These are phyloP conservation scores for Fissipunctia ypsillon DNA, from an alignment of 2,888 invertebrate species.

Conservation along the genomic window DNA sequence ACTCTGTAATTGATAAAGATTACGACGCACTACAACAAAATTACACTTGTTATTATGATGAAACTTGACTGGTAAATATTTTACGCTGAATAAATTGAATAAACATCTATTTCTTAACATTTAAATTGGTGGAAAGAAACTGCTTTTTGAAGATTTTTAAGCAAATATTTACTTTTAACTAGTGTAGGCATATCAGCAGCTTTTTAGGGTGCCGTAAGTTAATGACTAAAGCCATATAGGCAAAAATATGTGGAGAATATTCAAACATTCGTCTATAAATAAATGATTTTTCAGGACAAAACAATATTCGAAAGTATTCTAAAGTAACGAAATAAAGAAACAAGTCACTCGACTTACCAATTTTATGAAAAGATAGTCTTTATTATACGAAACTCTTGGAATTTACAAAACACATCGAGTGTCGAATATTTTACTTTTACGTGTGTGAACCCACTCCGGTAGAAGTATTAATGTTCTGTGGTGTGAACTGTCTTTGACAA, in stretches of 20 bases:
- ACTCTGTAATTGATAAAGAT: slow-evolving; percentile 64
- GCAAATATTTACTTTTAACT: slow-evolving; percentile 53
- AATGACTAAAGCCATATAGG: not conserved
- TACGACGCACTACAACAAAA: slow-evolving; percentile 49
- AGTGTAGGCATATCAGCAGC: not conserved
- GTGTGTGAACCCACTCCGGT: no score
- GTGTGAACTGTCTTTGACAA: no score
- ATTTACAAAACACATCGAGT: not conserved
- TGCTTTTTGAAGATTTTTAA: not conserved
- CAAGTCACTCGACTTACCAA: not conserved
- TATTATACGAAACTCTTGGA: slow-evolving; percentile 27
- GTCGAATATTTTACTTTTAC: no score
- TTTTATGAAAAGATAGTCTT: not conserved
- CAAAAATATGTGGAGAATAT: not conserved
- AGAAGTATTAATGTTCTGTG: no score
- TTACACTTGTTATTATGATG: slow-evolving; percentile 44
- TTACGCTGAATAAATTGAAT: slow-evolving; percentile 50
- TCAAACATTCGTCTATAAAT: not conserved
- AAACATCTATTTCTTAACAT: slow-evolving; percentile 48
- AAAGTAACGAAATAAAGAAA: not conserved
- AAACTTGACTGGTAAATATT: slow-evolving; percentile 52
- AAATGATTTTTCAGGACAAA: not conserved
- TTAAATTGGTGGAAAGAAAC: slow-evolving; percentile 14
- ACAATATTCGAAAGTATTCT: not conserved
- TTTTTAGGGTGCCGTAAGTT: slow-evolving; percentile 37